Conservation (phyloP, 2,113 vertebrate genomes). For the Megaceryle torquata region DNA sequence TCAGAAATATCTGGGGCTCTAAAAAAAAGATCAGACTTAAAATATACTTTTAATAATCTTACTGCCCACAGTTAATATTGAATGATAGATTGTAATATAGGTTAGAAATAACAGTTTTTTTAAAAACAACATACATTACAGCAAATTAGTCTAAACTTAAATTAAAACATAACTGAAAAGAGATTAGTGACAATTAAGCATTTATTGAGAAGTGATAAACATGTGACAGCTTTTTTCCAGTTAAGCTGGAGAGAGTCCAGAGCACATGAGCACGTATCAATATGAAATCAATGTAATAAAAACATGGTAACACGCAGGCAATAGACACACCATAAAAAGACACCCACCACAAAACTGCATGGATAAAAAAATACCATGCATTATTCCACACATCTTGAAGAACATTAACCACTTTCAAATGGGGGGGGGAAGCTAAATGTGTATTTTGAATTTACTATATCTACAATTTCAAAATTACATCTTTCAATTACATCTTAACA, state of each 20-base stretch:
- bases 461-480: background rate
- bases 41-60: conserved; percentile 51
- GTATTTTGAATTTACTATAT: background rate
- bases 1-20: conserved; percentile 73
- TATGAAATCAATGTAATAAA: background rate
- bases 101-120: background rate
- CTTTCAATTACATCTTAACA: background rate
- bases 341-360: background rate
- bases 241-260: conserved; percentile 3
- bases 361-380: background rate
- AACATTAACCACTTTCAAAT: background rate
- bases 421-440: background rate
- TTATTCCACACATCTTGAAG: background rate
- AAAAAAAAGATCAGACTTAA: conserved; percentile 70
- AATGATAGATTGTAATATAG: background rate
- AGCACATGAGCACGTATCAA: background rate
- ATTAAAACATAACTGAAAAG: background rate
- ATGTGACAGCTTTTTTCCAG: conserved; percentile 14
- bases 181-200: conserved; percentile 25
- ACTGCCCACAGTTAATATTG: background rate
- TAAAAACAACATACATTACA: background rate
- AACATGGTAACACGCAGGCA: background rate
- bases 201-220: conserved; percentile 26
- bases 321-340: background rate
- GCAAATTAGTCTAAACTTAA: background rate